Conservation (phyloP, 1,140 invertebrate genomes). For the Temnothorax curvispinosus region DNA sequence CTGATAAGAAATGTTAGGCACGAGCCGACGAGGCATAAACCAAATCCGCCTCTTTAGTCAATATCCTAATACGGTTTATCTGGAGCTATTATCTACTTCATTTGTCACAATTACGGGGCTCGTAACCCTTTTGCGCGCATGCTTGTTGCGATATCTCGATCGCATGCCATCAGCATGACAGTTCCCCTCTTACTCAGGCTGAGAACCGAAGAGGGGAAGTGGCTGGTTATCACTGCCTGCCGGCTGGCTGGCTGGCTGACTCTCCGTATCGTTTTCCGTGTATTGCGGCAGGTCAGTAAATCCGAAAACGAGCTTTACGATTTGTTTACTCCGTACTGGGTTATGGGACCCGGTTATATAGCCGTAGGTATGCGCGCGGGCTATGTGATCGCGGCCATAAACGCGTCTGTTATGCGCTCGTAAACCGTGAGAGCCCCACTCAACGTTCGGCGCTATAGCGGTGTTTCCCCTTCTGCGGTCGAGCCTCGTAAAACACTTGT, state of each 20-base stretch:
- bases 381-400: constrained; percentile 86
- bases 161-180: constrained; percentile 59
- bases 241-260: constrained; percentile 60
- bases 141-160: constrained; percentile 66
- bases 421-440: constrained; percentile 82
- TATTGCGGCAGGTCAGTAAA: constrained; percentile 85
- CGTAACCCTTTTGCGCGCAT: constrained; percentile 45
- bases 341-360: constrained; percentile 84
- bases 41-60: constrained; percentile 36
- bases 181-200: constrained; percentile 31
- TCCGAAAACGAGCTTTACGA: constrained; percentile 85
- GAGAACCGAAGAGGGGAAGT: constrained; percentile 40
- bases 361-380: constrained; percentile 83
- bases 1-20: neutral
- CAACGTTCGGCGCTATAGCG: constrained; percentile 63
- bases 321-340: constrained; percentile 85
- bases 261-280: constrained; percentile 76
- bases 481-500: constrained; percentile 83
- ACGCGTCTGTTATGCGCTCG: constrained; percentile 86
- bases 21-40: neutral
- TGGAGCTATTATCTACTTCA: constrained; percentile 56
- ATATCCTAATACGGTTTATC: constrained; percentile 53
- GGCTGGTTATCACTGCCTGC: constrained; percentile 72
- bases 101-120: constrained; percentile 48
- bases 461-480: constrained; percentile 67